Conservation (phyloP, 2,797 vertebrate genomes). For the Platyrinchus mystaceus region DNA sequence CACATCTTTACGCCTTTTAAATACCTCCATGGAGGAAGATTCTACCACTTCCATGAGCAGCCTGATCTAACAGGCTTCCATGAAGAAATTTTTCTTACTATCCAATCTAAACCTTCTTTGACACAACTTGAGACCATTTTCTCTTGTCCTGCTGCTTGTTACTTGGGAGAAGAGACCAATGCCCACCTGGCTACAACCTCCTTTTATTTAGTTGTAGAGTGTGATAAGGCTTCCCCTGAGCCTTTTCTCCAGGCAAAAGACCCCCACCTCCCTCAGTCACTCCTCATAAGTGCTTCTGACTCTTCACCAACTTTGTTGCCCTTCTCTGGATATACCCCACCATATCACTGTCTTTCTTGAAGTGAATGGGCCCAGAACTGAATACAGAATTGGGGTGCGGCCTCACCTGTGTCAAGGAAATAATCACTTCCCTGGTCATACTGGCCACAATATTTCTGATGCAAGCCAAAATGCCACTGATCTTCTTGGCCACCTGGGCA, state of each 20-base stretch:
- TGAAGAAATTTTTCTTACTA: not conserved
- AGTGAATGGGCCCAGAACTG: not conserved
- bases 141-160: not conserved
- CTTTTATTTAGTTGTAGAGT: rapidly evolving
- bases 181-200: rapidly evolving
- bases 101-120: not conserved
- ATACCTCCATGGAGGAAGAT: not conserved
- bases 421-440: not conserved
- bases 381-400: not conserved
- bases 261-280: not conserved
- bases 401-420: not conserved
- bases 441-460: not conserved
- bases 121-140: not conserved
- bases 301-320: not conserved
- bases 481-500: not conserved
- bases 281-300: not conserved
- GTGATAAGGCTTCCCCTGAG: rapidly evolving
- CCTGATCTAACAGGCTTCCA: not conserved
- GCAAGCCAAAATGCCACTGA: not conserved
- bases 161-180: not conserved
- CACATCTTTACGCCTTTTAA: rapidly evolving
- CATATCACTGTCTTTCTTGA: not conserved
- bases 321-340: not conserved
- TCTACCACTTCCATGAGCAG: not conserved
- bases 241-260: not conserved